Conservation (phyloP, 2,797 vertebrate species). For the Ambastaia sidthimunki region DNA sequence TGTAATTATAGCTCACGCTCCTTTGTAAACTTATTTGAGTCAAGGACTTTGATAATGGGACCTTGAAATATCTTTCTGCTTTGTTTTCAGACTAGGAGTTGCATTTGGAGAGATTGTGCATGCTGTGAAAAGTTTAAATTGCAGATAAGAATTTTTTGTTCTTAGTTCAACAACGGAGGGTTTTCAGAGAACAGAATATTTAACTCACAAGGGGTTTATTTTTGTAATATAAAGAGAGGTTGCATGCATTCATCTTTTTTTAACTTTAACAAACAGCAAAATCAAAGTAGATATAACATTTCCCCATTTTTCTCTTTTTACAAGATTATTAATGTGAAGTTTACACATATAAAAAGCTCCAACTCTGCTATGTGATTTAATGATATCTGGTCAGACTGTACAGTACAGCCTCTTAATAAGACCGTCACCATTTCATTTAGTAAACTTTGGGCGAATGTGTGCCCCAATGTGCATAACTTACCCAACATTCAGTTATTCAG, state of each 20-base stretch:
- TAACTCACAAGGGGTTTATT: not conserved
- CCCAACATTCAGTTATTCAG: not conserved
- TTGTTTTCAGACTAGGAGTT: not conserved
- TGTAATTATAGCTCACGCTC: conserved; percentile 68
- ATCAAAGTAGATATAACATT: not conserved
- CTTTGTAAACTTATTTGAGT: conserved; percentile 43
- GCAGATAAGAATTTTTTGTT: not conserved
- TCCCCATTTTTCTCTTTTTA: conserved; percentile 4
- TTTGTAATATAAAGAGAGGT: not conserved
- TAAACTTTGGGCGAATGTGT: conserved; percentile 57
- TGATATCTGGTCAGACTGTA: conserved; percentile 66
- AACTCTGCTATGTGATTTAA: conserved; percentile 61
- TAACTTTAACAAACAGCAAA: not conserved
- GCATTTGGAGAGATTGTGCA: not conserved
- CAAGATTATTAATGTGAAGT: not conserved
- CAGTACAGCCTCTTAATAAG: conserved; percentile 69
- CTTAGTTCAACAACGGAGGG: not conserved
- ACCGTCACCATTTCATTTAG: conserved; percentile 56
- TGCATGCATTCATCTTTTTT: no score
- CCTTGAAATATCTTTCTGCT: conserved; percentile 63
- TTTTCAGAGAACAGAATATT: not conserved
- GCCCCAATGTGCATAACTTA: not conserved
- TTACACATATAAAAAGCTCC: no score
- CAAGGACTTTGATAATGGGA: conserved; percentile 58
- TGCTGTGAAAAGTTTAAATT: not conserved